A percentile compares a stretch with the other conserved stretches of the same genome.
Evolutionary conservation across 2,888 invertebrate species (phyloP).

Genomic region (Tetheella fluctuosa): DNA sequence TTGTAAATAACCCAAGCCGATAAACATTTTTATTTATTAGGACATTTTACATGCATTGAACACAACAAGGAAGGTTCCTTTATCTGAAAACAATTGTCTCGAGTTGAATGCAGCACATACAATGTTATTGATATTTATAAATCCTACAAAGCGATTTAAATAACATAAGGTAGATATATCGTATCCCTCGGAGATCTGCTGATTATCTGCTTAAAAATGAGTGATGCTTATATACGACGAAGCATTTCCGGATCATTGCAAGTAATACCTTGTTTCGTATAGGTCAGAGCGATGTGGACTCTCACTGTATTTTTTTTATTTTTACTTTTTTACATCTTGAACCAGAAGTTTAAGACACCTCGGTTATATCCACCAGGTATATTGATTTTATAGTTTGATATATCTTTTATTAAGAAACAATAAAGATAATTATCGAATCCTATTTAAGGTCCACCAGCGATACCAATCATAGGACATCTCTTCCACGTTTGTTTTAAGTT

Average conservation of each 20-base stretch:
- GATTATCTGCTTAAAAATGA: conserved; percentile 15
- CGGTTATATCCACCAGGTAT: conserved; percentile 52
- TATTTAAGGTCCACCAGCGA: conserved; percentile 63
- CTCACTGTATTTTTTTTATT: conserved; percentile 31
- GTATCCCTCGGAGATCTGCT: conserved; percentile 9
- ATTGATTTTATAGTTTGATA: background rate
- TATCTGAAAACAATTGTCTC: background rate
- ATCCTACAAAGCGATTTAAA: conserved; percentile 3
- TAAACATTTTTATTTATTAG: background rate
- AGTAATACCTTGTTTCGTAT: conserved; percentile 22
- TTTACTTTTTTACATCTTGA: conserved; percentile 32
- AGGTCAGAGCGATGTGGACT: conserved; percentile 39
- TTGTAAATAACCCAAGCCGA: background rate
- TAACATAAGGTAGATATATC: background rate
- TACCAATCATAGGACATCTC: conserved; percentile 71
- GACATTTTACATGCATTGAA: background rate
- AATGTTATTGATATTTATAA: background rate
- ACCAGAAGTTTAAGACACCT: conserved; percentile 28
- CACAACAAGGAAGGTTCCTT: too few relatives aligned
- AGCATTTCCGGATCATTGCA: background rate
- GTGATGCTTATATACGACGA: background rate
- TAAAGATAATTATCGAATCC: conserved; percentile 11
- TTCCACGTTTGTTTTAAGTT: conserved; percentile 59
- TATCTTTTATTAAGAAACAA: background rate
- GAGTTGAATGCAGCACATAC: background rate